phyloP scores from a whole-genome alignment of 23 tunicate genomes.

The Trididemnum nubilum region DNA sequence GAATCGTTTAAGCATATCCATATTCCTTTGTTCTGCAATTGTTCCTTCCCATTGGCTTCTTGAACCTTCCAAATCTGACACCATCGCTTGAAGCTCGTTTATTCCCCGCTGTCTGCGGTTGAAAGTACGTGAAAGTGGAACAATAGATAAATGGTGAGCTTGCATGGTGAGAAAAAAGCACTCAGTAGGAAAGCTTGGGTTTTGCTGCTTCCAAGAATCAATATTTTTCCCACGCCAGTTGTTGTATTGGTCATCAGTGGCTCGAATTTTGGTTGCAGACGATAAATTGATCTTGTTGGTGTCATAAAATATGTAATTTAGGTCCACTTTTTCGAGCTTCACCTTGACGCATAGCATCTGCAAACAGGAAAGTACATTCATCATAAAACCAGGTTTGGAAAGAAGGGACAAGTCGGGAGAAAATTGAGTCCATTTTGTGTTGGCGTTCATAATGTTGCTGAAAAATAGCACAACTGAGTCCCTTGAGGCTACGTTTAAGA shows the following conservation, averaged over 20 bases:
- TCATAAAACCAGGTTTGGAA: conserved; percentile 70
- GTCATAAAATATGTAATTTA: conserved; percentile 42
- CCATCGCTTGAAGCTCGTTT: conserved; percentile 49
- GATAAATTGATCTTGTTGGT: conserved; percentile 25
- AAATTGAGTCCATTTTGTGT: conserved; percentile 61
- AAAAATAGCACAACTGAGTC: conserved; percentile 40
- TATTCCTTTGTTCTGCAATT: conserved; percentile 57
- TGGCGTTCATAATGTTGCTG: conserved; percentile 40
- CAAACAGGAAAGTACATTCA: conserved; percentile 58
- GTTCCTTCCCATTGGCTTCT: conserved; percentile 66
- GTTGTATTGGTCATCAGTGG: conserved; percentile 41
- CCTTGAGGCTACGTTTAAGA: conserved; percentile 51
- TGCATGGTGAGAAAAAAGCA: conserved; percentile 82
- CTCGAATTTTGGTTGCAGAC: conserved; percentile 62
- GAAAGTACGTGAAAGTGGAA: conserved; percentile 53
- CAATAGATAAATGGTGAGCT: conserved; percentile 75
- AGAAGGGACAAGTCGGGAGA: conserved; percentile 42
- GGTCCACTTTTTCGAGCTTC: conserved; percentile 61
- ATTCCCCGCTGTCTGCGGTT: conserved; percentile 39
- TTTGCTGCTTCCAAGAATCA: conserved; percentile 8
- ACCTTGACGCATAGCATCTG: conserved; percentile 72
- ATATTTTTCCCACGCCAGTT: conserved; percentile 28
- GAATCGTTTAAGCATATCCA: conserved; percentile 51
- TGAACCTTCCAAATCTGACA: conserved; percentile 47
- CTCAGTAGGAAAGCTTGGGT: conserved; percentile 72